Conservation (phyloP, 2,888 invertebrate genomes). For the Chymomyza caudatula region DNA sequence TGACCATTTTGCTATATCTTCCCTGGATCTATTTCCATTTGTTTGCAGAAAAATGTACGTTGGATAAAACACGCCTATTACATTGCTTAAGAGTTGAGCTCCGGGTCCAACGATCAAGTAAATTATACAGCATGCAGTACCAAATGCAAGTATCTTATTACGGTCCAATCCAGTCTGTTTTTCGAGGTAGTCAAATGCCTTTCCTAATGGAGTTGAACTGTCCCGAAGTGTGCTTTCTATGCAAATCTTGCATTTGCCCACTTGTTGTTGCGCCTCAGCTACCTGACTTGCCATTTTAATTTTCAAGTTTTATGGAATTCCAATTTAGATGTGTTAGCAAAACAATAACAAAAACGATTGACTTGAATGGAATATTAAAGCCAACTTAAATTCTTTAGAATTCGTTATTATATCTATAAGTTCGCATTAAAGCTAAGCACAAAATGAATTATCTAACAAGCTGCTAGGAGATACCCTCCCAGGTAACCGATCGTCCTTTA, state of each 20-base stretch:
- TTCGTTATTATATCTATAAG: no score
- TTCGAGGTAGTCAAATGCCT: neutral
- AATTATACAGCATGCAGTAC: neutral
- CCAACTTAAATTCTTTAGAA: no score
- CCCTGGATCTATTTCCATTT: neutral
- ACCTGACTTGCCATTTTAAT: neutral
- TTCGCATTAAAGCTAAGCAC: no score
- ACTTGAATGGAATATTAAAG: no score
- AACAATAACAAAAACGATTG: no score
- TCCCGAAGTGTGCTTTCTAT: neutral
- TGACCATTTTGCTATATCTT: neutral
- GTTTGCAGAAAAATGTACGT: neutral
- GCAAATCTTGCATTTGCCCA: neutral
- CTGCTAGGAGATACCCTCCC: no score
- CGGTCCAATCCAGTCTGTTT: neutral
- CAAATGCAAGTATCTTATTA: neutral
- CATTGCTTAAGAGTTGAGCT: neutral
- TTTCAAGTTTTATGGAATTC: neutral
- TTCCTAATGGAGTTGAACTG: neutral
- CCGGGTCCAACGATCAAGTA: neutral
- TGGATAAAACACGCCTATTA: neutral
- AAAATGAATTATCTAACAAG: no score
- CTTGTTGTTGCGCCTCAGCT: neutral
- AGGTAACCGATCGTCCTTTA: no score
- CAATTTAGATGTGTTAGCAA: no score